A percentile compares a stretch with the other conserved stretches of the same genome.
Evolutionary conservation across 1,140 invertebrate genomes (phyloP).

Genomic region (Phortica variegata): DNA sequence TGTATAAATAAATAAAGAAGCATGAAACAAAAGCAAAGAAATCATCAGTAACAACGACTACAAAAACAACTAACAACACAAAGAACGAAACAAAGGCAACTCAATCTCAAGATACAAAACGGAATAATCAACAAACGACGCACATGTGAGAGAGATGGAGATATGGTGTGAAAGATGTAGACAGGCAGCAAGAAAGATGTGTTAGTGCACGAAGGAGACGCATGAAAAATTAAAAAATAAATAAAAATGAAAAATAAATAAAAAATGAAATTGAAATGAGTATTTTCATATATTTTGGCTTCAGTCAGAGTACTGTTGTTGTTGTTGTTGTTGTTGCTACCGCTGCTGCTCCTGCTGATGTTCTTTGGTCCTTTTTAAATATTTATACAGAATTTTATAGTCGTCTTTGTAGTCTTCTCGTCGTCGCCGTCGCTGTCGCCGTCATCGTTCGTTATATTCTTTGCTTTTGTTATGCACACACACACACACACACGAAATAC

Average conservation of each 20-base stretch:
- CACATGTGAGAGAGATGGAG: no score
- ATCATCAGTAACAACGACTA: slow-evolving; percentile 13
- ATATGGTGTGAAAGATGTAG: no score
- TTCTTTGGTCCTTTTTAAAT: slow-evolving; percentile 10
- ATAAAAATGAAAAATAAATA: slow-evolving; percentile 9
- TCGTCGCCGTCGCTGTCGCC: not conserved
- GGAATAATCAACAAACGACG: no score
- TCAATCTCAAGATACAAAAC: no score
- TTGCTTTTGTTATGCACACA: slow-evolving; percentile 14
- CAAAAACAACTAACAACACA: no score
- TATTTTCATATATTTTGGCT: slow-evolving; percentile 39
- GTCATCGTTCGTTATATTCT: not conserved
- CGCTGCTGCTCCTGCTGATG: not conserved
- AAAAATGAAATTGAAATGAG: slow-evolving; percentile 48
- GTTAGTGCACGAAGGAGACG: no score
- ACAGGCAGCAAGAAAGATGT: no score
- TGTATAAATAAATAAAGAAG: slow-evolving; percentile 16
- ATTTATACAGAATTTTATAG: slow-evolving; percentile 9
- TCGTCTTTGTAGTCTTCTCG: slow-evolving; percentile 26
- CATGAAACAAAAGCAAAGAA: slow-evolving; percentile 8
- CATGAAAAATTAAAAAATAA: no score
- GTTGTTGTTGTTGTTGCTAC: not conserved
- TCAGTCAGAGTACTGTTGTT: slow-evolving; percentile 15
- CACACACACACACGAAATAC: not conserved
- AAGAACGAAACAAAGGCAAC: no score